These are phyloP conservation scores for Microtus richardsoni DNA, from an alignment of 2,113 vertebrate genomes.

Conservation along the genomic window DNA sequence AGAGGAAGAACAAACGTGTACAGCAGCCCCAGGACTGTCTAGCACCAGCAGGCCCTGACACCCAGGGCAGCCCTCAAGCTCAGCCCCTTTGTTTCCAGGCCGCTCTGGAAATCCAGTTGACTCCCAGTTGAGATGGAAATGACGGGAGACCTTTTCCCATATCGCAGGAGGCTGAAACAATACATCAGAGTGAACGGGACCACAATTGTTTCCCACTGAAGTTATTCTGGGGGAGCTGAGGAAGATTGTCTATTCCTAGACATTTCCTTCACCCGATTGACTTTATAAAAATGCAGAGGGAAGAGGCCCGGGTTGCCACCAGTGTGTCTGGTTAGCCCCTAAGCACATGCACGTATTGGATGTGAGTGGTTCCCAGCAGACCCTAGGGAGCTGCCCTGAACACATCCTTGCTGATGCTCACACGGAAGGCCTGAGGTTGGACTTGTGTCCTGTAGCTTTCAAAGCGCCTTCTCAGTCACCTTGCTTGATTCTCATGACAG, in stretches of 20 bases:
- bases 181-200: slow-evolving; percentile 82
- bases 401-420: background rate
- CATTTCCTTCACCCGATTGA: slow-evolving; percentile 85
- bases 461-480: background rate
- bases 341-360: background rate
- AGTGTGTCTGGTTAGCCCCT: slow-evolving; percentile 44
- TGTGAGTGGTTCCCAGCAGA: background rate
- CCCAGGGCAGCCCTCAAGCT: slow-evolving; percentile 83
- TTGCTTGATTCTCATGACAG: background rate
- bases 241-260: slow-evolving; percentile 89
- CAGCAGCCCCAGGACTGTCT: slow-evolving; percentile 51
- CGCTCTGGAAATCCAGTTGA: slow-evolving; percentile 75
- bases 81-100: slow-evolving; percentile 85
- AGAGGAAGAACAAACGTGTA: slow-evolving; percentile 45
- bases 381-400: background rate
- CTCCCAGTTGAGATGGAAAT: slow-evolving; percentile 84
- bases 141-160: slow-evolving; percentile 84
- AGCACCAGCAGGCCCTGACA: slow-evolving; percentile 53
- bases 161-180: slow-evolving; percentile 85
- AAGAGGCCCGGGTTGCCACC: slow-evolving; percentile 74
- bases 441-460: background rate
- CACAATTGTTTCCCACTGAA: slow-evolving; percentile 88
- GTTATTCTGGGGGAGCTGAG: slow-evolving; percentile 89
- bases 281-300: slow-evolving; percentile 70
- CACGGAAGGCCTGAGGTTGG: background rate